Conservation (phyloP, 2,797 vertebrate genomes). For the Poeciliopsis presidionis region DNA sequence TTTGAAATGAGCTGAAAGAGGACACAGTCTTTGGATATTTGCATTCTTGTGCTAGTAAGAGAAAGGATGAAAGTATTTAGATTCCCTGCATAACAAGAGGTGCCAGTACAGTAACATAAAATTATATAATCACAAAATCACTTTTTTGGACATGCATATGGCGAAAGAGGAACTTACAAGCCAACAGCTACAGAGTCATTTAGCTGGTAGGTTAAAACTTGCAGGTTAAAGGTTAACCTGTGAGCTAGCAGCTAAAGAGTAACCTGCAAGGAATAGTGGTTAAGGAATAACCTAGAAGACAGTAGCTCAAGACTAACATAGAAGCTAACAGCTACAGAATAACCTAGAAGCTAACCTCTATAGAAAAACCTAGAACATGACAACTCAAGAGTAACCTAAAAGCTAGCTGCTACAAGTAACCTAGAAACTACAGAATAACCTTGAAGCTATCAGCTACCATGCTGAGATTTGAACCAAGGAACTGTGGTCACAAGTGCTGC, state of each 20-base stretch:
- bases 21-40: conserved; percentile 44
- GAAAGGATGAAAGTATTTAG: neutral
- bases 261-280: neutral
- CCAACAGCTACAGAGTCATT: neutral
- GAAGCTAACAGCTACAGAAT: neutral
- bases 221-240: neutral
- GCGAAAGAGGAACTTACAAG: neutral
- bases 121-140: neutral
- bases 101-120: neutral
- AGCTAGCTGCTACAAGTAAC: too few relatives aligned
- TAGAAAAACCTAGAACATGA: too few relatives aligned
- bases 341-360: neutral
- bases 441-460: too few relatives aligned
- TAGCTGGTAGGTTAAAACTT: too few relatives aligned
- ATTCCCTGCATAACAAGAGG: neutral
- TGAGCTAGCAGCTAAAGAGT: neutral
- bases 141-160: neutral
- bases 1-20: conserved; percentile 65
- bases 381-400: too few relatives aligned
- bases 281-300: too few relatives aligned
- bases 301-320: neutral
- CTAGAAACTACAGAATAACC: too few relatives aligned
- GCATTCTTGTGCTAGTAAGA: conserved; percentile 9
- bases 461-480: too few relatives aligned
- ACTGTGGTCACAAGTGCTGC: too few relatives aligned